Base-by-base conservation (phyloP, 2,797 vertebrate genomes). In the Tapera naevia region DNA sequence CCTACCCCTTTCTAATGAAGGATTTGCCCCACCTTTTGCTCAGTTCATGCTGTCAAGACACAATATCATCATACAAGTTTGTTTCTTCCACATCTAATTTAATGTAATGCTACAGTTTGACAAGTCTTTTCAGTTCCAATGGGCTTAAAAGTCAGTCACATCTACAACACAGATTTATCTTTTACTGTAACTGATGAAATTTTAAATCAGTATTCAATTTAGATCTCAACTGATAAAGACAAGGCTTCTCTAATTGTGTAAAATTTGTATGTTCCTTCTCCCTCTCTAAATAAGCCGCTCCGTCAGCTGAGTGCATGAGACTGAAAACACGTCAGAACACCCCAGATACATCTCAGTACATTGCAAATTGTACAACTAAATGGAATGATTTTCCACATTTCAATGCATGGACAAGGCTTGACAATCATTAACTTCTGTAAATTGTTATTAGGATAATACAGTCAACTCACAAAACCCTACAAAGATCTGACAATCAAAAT, bases 401-500 rank as follows among this genome's bases (percentile, higher is more conserved):
- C 89, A 97, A 96, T 79, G 67, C 90, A 95, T 70, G 95, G 91
- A 70, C 94, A 97, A 97, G 94, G 94, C 83, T 94, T 97, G 89
- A 95, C 96, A 97, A 96, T 94, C 92, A 93, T 94, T 92, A 96
- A 92, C 87, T 95, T 96, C 30, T 89, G 54, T 57, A 95, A 91
- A 97, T 64, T 86, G 93, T 89, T 96, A 94, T 79, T 78, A 93
- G 71, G 81, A 97, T 84, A 96, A 91, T 91, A 98, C 94, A 97
- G 95, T 95, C 89, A 97, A 97, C 91, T 97, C 93, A 97, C 92
- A 96, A 85, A 88, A 97, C 71, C 93, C 93, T 83, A 90, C 94
- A 84, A 94, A 96, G 39, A 51, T 94, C 91, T 97, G 88, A 97
- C 92, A 94, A 97, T 97, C 78, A 94, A 96, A 97, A 97, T 93